phyloP scores from a whole-genome alignment of 1,140 invertebrate genomes.

The Diabrotica virgifera region DNA sequence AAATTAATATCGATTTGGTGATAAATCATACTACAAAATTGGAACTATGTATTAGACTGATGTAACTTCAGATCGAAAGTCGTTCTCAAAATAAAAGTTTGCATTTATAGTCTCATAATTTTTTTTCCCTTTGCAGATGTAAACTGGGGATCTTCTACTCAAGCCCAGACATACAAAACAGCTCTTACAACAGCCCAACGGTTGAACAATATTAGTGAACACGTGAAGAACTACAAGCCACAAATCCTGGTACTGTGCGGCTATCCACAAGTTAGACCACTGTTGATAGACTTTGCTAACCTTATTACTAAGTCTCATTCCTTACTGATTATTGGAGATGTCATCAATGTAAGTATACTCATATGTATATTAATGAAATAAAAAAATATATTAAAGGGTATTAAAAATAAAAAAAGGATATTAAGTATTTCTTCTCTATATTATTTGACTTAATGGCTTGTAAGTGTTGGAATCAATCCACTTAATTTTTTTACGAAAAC shows the following conservation, averaged over 20 bases:
- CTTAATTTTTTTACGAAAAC: no score
- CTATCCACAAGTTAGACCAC: constrained; percentile 73
- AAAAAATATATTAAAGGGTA: no score
- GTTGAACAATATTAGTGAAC: constrained; percentile 81
- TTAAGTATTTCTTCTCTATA: no score
- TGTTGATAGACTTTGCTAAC: constrained; percentile 86
- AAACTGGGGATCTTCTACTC: constrained; percentile 97
- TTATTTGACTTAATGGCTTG: no score
- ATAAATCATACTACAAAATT: no score
- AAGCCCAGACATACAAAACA: constrained; percentile 92
- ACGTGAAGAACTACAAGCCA: constrained; percentile 96
- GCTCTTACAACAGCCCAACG: constrained; percentile 80
- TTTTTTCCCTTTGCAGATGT: constrained; percentile 66
- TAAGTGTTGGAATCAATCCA: no score
- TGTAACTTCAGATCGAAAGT: no score
- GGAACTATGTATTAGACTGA: not conserved
- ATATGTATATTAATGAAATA: no score
- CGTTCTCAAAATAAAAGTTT: no score
- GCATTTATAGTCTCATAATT: not conserved
- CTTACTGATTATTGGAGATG: constrained; percentile 85
- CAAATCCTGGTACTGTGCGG: constrained; percentile 87
- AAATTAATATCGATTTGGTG: no score
- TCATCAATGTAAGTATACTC: constrained; percentile 64
- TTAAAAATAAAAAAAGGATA: no score
- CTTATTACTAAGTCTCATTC: constrained; percentile 91